Percentiles rank a stretch among this genome's conserved stretches.
Evolutionary conservation across 1,140 invertebrate genomes (phyloP).

Genomic region (Megathymus violae): DNA sequence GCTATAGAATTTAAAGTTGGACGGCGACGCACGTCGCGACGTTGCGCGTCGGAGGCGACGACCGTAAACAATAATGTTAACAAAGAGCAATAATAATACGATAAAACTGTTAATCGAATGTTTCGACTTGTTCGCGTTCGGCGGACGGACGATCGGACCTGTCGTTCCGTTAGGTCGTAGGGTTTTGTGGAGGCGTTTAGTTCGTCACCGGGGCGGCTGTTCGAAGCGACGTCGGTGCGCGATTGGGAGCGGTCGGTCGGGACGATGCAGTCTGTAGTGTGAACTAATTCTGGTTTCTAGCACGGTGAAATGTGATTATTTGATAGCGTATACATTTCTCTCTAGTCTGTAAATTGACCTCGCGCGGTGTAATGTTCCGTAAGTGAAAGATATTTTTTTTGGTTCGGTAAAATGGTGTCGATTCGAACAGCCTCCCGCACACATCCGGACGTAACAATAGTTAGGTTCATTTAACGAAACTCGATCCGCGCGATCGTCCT

Average conservation of each 20-base stretch:
- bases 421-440: slow-evolving; percentile 45
- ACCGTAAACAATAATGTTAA: slow-evolving; percentile 42
- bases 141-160: no score
- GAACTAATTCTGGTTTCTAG: slow-evolving; percentile 2
- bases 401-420: background rate
- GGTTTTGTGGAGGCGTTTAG: slow-evolving; percentile 14
- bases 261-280: no score
- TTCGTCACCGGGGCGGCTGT: slow-evolving; percentile 20
- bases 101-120: slow-evolving; percentile 27
- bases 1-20: slow-evolving; percentile 60
- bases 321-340: slow-evolving; percentile 12
- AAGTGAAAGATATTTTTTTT: no score
- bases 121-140: slow-evolving; percentile 10
- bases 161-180: no score
- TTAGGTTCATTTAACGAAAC: slow-evolving; percentile 45
- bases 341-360: background rate
- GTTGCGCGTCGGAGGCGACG: no score
- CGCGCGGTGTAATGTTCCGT: background rate
- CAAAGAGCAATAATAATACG: slow-evolving; percentile 28
- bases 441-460: slow-evolving; percentile 63
- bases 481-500: slow-evolving; percentile 28
- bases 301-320: slow-evolving; percentile 25
- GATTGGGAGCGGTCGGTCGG: no score
- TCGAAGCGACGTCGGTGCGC: background rate
- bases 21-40: slow-evolving; percentile 48